Percentiles rank a stretch among this genome's conserved stretches.
Evolutionary conservation across 2,113 vertebrate genomes (phyloP).

Genomic region (Calidris pugnax): DNA sequence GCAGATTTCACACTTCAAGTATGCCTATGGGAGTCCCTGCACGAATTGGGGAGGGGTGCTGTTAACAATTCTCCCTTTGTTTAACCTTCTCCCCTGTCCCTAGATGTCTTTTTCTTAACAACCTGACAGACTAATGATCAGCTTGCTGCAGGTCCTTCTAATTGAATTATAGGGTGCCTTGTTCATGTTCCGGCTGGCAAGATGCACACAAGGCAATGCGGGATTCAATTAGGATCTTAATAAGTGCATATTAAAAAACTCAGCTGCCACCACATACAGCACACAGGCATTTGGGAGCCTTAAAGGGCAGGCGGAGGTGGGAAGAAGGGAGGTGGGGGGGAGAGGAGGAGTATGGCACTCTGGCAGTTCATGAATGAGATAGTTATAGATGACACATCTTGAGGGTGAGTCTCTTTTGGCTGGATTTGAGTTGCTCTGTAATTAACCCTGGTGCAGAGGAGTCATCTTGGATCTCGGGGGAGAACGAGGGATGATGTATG

Average conservation of each 20-base stretch:
- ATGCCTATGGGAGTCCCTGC: not conserved
- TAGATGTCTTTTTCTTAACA: constrained; percentile 54
- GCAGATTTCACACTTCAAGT: not conserved
- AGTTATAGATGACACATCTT: not conserved
- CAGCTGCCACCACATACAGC: constrained; percentile 47
- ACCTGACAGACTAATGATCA: constrained; percentile 70
- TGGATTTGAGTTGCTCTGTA: not conserved
- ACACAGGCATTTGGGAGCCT: constrained; percentile 38
- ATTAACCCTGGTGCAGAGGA: not conserved
- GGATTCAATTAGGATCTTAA: constrained; percentile 76
- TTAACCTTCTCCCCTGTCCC: constrained; percentile 26
- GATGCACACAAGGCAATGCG: constrained; percentile 50
- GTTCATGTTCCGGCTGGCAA: constrained; percentile 68
- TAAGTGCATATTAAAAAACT: constrained; percentile 62
- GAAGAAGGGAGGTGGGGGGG: not conserved
- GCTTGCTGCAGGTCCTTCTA: constrained; percentile 67
- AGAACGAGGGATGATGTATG: not conserved
- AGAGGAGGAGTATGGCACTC: not conserved
- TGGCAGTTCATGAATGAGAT: constrained; percentile 35
- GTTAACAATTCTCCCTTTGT: constrained; percentile 28
- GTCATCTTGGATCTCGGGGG: not conserved
- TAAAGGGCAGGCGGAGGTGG: constrained; percentile 32
- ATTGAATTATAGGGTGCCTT: constrained; percentile 75
- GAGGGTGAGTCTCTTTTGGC: not conserved
- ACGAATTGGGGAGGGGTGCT: not conserved